Evolutionary conservation across 2,888 invertebrate genomes (phyloP), one percentile per base, ranked within the genome.

Genomic region (Theretra japonica): DNA sequence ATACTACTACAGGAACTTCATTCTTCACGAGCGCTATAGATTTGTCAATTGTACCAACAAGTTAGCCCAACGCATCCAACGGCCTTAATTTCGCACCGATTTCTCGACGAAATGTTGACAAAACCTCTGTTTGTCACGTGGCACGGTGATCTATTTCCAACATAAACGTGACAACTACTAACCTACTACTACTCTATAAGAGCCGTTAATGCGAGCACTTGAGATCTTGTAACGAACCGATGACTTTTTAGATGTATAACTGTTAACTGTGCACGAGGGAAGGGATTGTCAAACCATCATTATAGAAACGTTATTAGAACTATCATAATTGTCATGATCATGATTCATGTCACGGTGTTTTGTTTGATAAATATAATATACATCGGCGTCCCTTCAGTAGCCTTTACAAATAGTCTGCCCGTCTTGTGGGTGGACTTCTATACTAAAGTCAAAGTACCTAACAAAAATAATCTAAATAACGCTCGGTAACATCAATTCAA

Each of bases 151-250:
- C 65, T 48, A 65, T 65, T 23, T 65, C 23, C 48, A 17, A 21
- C 48, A 8, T 21, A 21, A 65, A 65, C 65, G 65, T 65, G 65
- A 65, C 65, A 65, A 23, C 23, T 48, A 23, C n/a, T 65, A 48
- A 48, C 65, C 65, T 48, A 65, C 23, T 23, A 41, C 48, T 21
- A 11, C 28, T 28, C 28, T 23, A 23, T 15, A 23, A 23, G 65
- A 48, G 48, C 53, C 53, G 53, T 65, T 48, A 41, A 41, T 6
- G 5, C 65, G 65, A 4, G 65, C 23, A 65, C 41, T 48, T 48
- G 23, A 65, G 53, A n/a, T 53, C 53, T 48, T 48, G 21, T 4
- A 17, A 48, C 48, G 33, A 41, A 21, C 33, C 23, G 48, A 41
- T 65, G 21, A 23, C 48, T 23, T 62, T 62, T 65, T 41, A 41